These are phyloP conservation scores for Cyclophora punctaria DNA, from an alignment of 2,888 invertebrate genomes.

Conservation along the genomic window DNA sequence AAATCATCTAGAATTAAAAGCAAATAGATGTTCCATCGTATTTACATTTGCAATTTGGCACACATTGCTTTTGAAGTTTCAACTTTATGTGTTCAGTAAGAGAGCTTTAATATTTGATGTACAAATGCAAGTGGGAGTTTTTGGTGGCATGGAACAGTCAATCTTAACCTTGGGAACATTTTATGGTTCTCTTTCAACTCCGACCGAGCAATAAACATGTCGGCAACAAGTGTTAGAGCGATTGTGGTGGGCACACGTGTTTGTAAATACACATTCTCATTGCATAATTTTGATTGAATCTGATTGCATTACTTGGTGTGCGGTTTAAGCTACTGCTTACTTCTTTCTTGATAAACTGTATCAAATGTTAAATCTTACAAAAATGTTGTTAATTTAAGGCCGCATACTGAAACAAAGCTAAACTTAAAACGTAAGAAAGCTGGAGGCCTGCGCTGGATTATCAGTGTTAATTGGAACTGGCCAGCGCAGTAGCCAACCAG, in stretches of 20 bases:
- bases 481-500: no score
- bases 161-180: slow-evolving; percentile 58
- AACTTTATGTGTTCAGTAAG: not conserved
- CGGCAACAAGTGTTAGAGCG: slow-evolving; percentile 51
- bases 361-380: no score
- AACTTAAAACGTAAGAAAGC: no score
- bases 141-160: slow-evolving; percentile 47
- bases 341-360: no score
- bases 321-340: no score
- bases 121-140: not conserved
- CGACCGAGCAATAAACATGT: slow-evolving; percentile 51
- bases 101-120: not conserved
- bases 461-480: no score
- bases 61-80: not conserved
- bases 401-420: no score
- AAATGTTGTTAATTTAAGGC: no score
- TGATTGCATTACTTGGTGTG: no score
- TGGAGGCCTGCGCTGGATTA: no score
- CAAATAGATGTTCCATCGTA: slow-evolving; percentile 47
- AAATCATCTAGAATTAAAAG: slow-evolving; percentile 48
- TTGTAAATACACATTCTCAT: slow-evolving; percentile 10
- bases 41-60: slow-evolving; percentile 31
- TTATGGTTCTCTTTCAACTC: slow-evolving; percentile 51
- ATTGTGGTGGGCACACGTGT: slow-evolving; percentile 37
- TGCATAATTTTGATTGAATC: not conserved